phyloP scores from a whole-genome alignment of 2,888 invertebrate genomes.

The Drosophila eohydei region DNA sequence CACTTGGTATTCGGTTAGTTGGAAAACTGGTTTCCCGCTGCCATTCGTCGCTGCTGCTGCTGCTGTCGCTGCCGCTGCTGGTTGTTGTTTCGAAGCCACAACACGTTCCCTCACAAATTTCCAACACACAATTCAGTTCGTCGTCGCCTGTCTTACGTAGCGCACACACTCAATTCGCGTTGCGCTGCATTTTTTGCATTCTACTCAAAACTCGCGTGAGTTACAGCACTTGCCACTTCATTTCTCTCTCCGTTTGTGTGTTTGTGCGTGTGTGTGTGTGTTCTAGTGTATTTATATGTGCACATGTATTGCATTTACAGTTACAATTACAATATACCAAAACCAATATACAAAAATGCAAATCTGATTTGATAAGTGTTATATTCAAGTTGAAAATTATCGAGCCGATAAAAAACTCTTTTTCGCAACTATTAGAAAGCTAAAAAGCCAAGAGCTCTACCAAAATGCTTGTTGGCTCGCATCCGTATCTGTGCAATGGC shows the following conservation, averaged over 20 bases:
- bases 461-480: constrained; percentile 82
- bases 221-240: constrained; percentile 19
- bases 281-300: constrained; percentile 17
- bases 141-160: constrained; percentile 85
- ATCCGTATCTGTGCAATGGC: constrained; percentile 82
- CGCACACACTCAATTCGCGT: constrained; percentile 82
- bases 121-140: constrained; percentile 84
- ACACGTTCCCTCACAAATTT: constrained; percentile 73
- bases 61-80: constrained; percentile 24
- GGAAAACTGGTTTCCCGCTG: constrained; percentile 78
- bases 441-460: constrained; percentile 11
- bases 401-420: constrained; percentile 31
- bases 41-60: constrained; percentile 61
- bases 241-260: not conserved
- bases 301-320: constrained; percentile 34
- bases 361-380: constrained; percentile 64
- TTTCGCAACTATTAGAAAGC: not conserved
- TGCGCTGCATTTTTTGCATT: constrained; percentile 46
- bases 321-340: constrained; percentile 25
- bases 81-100: constrained; percentile 57
- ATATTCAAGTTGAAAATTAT: constrained; percentile 36
- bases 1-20: constrained; percentile 35
- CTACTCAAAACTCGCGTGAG: constrained; percentile 30
- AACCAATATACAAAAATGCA: constrained; percentile 47
- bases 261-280: constrained; percentile 1